Conservation (phyloP, 2,888 invertebrate genomes). For the Sarcophaga subvicina region DNA sequence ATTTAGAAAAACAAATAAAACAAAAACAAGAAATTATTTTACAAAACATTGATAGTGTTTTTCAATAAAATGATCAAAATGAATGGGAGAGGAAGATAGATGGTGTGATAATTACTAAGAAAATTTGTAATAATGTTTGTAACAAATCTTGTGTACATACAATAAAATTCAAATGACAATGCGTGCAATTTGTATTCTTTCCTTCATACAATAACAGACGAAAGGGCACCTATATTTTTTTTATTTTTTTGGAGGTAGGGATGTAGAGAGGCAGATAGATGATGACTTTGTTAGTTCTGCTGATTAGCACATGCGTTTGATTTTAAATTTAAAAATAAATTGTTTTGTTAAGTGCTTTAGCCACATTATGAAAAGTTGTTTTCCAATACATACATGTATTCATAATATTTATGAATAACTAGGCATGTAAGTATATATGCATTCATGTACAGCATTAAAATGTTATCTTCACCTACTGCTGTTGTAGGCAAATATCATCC, state of each 20-base stretch:
- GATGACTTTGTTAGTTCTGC: neutral
- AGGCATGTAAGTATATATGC: neutral
- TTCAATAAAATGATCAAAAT: too few relatives aligned
- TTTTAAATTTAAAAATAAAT: neutral
- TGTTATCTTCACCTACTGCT: neutral
- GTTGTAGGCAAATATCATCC: neutral
- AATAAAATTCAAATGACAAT: too few relatives aligned
- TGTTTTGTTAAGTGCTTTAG: neutral
- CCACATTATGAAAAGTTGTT: neutral
- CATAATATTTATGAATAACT: conserved; percentile 5
- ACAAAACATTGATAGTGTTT: neutral
- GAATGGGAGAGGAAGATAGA: too few relatives aligned
- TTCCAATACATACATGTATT: neutral
- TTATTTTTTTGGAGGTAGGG: neutral
- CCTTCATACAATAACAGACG: neutral
- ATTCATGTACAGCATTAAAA: neutral
- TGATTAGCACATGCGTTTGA: neutral
- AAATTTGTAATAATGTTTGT: neutral
- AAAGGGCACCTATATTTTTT: conserved; percentile 4
- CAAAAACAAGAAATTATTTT: neutral
- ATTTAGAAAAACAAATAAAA: too few relatives aligned
- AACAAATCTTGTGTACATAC: neutral
- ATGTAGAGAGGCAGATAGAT: neutral
- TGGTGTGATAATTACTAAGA: neutral
- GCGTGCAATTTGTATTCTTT: neutral